phyloP scores from a whole-genome alignment of 2,888 invertebrate genomes.

The Rhagium mordax region DNA sequence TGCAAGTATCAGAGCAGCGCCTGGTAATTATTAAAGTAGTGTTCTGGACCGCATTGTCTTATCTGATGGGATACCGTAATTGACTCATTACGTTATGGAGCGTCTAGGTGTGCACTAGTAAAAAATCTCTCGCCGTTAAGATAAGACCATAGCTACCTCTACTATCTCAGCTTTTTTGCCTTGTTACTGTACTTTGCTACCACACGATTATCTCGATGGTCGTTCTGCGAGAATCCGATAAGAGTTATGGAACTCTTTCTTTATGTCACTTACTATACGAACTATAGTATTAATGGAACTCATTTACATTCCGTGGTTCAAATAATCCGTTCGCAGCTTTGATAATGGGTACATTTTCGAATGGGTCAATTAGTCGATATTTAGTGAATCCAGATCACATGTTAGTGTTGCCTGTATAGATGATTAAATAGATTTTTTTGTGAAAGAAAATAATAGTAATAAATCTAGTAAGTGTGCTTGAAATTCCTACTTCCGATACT shows the following conservation, averaged over 20 bases:
- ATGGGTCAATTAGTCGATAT: too few relatives aligned
- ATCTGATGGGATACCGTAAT: conserved; percentile 68
- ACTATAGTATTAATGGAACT: not conserved
- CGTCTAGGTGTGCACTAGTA: conserved; percentile 68
- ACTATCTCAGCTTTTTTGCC: conserved; percentile 58
- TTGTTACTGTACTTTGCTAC: conserved; percentile 60
- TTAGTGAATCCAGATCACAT: too few relatives aligned
- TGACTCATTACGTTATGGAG: conserved; percentile 69
- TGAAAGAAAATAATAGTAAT: too few relatives aligned
- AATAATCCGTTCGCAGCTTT: not conserved
- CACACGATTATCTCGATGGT: conserved; percentile 63
- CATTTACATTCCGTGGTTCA: not conserved
- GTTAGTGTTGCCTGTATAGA: too few relatives aligned
- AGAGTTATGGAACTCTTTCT: conserved; percentile 38
- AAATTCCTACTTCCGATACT: too few relatives aligned
- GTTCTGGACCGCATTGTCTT: conserved; percentile 65
- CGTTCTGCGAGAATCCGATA: conserved; percentile 39
- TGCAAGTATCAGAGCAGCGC: conserved; percentile 63
- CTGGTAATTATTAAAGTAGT: conserved; percentile 67
- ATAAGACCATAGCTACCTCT: conserved; percentile 61
- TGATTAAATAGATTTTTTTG: too few relatives aligned
- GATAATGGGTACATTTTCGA: too few relatives aligned
- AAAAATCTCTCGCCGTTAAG: conserved; percentile 69
- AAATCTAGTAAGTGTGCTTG: too few relatives aligned
- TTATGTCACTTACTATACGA: conserved; percentile 9